Evolutionary conservation across 2,888 invertebrate genomes (phyloP).

Genomic region (Drosophila recens): DNA sequence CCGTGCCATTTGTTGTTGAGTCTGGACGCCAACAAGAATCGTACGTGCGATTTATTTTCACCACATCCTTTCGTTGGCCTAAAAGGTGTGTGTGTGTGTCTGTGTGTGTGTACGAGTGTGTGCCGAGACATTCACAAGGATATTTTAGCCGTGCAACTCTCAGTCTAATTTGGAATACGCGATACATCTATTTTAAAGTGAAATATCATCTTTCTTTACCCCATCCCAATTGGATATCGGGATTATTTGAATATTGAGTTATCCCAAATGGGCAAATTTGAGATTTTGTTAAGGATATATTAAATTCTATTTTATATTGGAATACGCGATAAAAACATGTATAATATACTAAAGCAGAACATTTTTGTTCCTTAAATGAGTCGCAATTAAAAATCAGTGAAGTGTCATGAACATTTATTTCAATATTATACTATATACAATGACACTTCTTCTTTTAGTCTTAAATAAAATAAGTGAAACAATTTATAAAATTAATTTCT

Average conservation of each 20-base stretch:
- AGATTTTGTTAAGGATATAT: no score
- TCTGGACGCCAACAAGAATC: constrained; percentile 83
- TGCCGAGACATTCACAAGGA: constrained; percentile 13
- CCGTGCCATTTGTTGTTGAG: constrained; percentile 84
- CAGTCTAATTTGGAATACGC: constrained; percentile 10
- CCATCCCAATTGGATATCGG: background rate
- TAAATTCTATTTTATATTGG: no score
- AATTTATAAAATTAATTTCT: no score
- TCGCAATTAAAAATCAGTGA: no score
- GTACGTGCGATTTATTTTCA: constrained; percentile 71
- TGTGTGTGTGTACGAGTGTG: constrained; percentile 5
- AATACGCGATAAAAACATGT: no score
- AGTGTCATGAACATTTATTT: no score
- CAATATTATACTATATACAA: no score
- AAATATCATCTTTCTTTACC: background rate
- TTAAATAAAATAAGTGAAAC: no score
- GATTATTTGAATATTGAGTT: background rate
- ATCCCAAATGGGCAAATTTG: background rate
- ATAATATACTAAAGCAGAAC: no score
- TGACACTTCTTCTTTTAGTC: no score
- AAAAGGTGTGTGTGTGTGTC: constrained; percentile 68
- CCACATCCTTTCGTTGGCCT: constrained; percentile 72
- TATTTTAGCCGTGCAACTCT: background rate
- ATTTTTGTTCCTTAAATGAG: no score
- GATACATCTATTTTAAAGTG: constrained; percentile 9